A percentile compares a stretch with the other conserved stretches of the same genome.
Evolutionary conservation across 2,113 vertebrate species (phyloP).

Genomic region (Peromyscus leucopus): DNA sequence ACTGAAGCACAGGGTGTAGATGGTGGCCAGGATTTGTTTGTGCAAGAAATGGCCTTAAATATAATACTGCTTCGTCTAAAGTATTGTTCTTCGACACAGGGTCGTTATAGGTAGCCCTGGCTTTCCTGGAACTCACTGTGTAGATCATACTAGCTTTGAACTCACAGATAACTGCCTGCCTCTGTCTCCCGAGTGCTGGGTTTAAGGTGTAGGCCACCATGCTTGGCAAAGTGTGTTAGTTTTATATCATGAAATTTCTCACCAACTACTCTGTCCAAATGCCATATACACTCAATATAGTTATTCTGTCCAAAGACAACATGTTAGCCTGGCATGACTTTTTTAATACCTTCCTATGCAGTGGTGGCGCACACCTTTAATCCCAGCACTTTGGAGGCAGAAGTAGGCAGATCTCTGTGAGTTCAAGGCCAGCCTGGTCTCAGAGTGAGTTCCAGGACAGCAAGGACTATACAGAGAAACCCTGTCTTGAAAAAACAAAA

Average conservation of each 20-base stretch:
- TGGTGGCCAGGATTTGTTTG: neutral
- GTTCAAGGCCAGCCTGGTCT: neutral
- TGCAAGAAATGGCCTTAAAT: neutral
- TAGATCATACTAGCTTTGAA: neutral
- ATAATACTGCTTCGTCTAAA: neutral
- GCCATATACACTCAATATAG: neutral
- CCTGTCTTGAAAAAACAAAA: neutral
- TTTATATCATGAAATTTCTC: constrained; percentile 48
- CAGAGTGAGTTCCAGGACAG: neutral
- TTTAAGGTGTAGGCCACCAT: neutral
- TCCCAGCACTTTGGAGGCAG: neutral
- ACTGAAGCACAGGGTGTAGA: constrained; percentile 90
- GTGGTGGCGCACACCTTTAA: neutral
- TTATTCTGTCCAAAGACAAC: constrained; percentile 22
- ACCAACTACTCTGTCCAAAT: constrained; percentile 31
- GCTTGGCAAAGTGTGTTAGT: neutral
- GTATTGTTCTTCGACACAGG: neutral
- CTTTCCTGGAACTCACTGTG: neutral
- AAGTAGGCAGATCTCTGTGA: neutral
- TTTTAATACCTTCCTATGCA: neutral
- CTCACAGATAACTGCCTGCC: neutral
- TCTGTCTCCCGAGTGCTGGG: neutral
- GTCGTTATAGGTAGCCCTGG: neutral
- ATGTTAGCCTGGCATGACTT: neutral
- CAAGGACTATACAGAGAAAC: neutral